Conservation (phyloP, 2,888 invertebrate genomes). For the Dexiosoma caninum region DNA sequence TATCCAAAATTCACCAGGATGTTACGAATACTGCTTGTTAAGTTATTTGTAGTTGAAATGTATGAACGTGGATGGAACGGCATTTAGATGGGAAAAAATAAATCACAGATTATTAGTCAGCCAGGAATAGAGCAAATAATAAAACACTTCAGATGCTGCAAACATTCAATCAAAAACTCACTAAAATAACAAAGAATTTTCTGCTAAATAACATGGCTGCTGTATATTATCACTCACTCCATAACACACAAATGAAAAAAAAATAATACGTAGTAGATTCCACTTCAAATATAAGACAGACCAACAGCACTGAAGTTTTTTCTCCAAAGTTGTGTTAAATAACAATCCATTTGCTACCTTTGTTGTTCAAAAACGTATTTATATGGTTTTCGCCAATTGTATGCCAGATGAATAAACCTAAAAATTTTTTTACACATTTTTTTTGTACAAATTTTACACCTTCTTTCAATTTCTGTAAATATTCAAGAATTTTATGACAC, state of each 20-base stretch:
- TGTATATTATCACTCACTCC: neutral
- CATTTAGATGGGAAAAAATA: too few relatives aligned
- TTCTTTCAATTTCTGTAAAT: too few relatives aligned
- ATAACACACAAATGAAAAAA: neutral
- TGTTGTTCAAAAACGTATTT: too few relatives aligned
- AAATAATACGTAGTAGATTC: neutral
- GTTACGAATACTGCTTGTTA: too few relatives aligned
- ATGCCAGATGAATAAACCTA: too few relatives aligned
- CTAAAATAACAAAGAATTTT: neutral
- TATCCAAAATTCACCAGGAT: too few relatives aligned
- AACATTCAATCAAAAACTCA: neutral
- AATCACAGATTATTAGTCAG: neutral
- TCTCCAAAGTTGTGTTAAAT: neutral
- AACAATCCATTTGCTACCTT: neutral
- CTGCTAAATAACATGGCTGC: neutral
- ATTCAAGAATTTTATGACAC: too few relatives aligned
- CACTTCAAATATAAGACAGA: neutral
- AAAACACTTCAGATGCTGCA: neutral
- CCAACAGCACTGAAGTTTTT: neutral
- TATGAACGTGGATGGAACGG: too few relatives aligned
- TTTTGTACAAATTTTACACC: too few relatives aligned
- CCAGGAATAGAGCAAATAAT: neutral
- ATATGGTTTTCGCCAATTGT: too few relatives aligned
- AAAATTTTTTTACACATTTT: too few relatives aligned
- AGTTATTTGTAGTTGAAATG: too few relatives aligned